Base-by-base conservation (phyloP, 2,797 vertebrate genomes). In the Sebastiscus tertius region DNA sequence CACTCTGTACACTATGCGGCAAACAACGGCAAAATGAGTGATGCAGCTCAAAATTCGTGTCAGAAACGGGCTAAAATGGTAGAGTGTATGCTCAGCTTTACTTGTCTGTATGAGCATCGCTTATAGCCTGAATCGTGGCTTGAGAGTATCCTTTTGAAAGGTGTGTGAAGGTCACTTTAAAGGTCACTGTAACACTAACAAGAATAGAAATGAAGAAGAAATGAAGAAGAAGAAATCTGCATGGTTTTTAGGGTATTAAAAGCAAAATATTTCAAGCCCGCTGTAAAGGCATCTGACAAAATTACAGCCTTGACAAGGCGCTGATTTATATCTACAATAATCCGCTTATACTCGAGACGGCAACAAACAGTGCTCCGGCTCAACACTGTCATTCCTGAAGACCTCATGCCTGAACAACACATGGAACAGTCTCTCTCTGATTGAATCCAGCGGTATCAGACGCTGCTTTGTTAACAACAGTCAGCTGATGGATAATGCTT, bases 401-500 rank as follows among this genome's bases (percentile, higher is more conserved):
- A 24, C 26, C 10, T 49, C 6, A 18, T 5, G 29, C 59, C 34
- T 68, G 39, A 59, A 39, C 52, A 27, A 8, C 70, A 67, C 14
- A 8, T 46, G 22, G 27, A 61, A 69, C 33, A 74, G 71, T 72
- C 18, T 42, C 46, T 5, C 34, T 33, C 56, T 86, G 87, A 85
- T 81, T 86, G 54, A 89, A 87, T 86, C 87, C 52, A 46, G 11
- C 52, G 4, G 18, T 64, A 82, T 88, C 84, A 87, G 31, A 52
- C 27, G 1, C 65, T 59, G 80, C 55, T 75, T 54, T 87, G 79
- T 88, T 79, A 88, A 82, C 67, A 74, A 13, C 73, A 64, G 77
- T 87, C 90, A 91, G 79, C 83, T 84, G 88, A 90, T 62, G 58
- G 83, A 73, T 88, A 77, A 81, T 36, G 55, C 72, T 56, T 36